Conservation (phyloP, 2,113 vertebrate species). For the Microtus richardsoni region DNA sequence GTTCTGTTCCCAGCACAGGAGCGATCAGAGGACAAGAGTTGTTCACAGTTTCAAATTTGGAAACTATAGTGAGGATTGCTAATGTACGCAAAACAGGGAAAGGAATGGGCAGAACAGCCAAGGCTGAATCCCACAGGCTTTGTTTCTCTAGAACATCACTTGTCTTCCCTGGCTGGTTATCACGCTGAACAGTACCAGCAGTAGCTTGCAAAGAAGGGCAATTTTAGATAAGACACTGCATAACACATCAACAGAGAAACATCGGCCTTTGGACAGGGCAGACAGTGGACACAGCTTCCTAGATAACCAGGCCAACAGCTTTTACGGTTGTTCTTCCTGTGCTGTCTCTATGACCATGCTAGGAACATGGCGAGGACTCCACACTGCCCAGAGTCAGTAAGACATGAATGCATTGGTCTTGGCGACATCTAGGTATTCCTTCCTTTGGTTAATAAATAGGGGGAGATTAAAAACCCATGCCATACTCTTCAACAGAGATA, state of each 20-base stretch:
- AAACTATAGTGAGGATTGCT: background rate
- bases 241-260: background rate
- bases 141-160: background rate
- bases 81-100: background rate
- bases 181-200: background rate
- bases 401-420: background rate
- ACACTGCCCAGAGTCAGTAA: background rate
- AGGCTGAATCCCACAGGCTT: background rate
- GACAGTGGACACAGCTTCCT: background rate
- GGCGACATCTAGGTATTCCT: background rate
- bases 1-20: constrained; percentile 2
- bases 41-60: background rate
- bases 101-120: background rate
- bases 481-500: background rate
- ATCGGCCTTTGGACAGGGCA: background rate
- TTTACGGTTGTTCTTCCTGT: background rate
- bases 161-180: background rate
- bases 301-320: background rate
- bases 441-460: background rate
- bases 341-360: background rate
- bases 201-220: background rate
- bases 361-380: background rate
- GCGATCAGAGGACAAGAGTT: background rate
- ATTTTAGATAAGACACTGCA: background rate
- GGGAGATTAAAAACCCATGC: background rate